Conservation (phyloP, 1,140 invertebrate species). For the Tetramorium alpestre region DNA sequence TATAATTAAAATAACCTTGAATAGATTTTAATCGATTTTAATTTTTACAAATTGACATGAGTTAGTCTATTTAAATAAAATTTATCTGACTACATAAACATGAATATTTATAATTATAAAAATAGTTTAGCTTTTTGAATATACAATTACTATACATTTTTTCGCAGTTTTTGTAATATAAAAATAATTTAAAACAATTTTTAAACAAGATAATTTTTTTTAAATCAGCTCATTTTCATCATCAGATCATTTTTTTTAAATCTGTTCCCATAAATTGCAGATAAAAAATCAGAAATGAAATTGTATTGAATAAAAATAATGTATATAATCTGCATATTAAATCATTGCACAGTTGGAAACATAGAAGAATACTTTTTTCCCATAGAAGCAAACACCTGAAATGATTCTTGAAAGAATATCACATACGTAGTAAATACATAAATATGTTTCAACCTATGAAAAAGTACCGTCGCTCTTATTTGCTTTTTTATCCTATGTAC, state of each 20-base stretch:
- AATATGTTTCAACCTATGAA: slow-evolving; percentile 65
- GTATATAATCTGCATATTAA: neutral
- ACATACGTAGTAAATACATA: slow-evolving; percentile 66
- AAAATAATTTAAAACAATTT: neutral
- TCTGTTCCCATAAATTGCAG: neutral
- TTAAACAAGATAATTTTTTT: neutral
- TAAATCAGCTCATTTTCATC: neutral
- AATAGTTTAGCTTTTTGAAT: neutral
- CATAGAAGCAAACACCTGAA: neutral
- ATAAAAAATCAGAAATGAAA: neutral
- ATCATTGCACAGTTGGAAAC: neutral
- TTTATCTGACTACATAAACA: neutral
- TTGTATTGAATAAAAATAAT: neutral
- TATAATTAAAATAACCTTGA: neutral
- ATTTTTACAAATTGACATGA: slow-evolving; percentile 1
- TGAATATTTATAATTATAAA: neutral
- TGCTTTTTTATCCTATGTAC: neutral
- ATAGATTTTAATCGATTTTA: neutral
- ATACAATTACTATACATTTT: neutral
- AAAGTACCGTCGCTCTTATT: slow-evolving; percentile 40
- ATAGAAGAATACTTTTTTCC: neutral
- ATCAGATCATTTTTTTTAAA: too few relatives aligned
- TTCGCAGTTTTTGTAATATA: neutral
- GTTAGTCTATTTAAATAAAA: neutral
- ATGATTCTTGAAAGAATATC: slow-evolving; percentile 37